Conservation (phyloP, 2,888 invertebrate species). For the Acleris holmiana region DNA sequence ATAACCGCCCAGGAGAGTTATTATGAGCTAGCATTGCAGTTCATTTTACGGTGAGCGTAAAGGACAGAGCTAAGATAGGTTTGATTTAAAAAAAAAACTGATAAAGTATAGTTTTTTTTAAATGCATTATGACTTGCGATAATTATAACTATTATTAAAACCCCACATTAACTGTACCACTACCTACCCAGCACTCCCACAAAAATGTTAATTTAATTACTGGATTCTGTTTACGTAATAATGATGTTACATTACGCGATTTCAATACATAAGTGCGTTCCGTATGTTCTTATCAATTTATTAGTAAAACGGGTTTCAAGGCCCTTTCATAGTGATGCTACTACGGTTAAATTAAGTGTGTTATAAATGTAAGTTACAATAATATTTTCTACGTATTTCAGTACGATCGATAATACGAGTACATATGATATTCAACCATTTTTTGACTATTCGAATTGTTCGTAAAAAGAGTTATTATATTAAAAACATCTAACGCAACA, state of each 20-base stretch:
- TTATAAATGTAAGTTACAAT: conserved; percentile 10
- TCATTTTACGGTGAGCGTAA: no score
- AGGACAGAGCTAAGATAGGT: no score
- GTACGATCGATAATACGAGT: conserved; percentile 1
- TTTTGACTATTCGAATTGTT: no score
- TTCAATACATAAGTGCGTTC: conserved; percentile 5
- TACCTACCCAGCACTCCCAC: no score
- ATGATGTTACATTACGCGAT: conserved; percentile 20
- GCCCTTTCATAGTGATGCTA: conserved; percentile 1
- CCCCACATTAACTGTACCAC: no score
- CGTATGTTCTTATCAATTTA: conserved; percentile 22
- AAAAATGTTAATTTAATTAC: no score
- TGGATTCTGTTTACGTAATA: not conserved
- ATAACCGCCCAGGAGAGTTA: no score
- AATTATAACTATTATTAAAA: no score
- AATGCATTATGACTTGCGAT: no score
- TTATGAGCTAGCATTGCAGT: no score
- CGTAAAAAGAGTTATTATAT: not conserved
- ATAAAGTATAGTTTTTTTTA: no score
- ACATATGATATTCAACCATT: not conserved
- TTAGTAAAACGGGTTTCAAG: conserved; percentile 15
- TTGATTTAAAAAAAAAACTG: no score
- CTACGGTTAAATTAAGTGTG: conserved; percentile 18
- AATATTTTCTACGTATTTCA: conserved; percentile 14
- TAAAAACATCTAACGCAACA: conserved; percentile 3